Percentiles rank a stretch among this genome's conserved stretches.
phyloP scores from a whole-genome alignment of 2,888 invertebrate genomes.

The Dexiosoma caninum region DNA sequence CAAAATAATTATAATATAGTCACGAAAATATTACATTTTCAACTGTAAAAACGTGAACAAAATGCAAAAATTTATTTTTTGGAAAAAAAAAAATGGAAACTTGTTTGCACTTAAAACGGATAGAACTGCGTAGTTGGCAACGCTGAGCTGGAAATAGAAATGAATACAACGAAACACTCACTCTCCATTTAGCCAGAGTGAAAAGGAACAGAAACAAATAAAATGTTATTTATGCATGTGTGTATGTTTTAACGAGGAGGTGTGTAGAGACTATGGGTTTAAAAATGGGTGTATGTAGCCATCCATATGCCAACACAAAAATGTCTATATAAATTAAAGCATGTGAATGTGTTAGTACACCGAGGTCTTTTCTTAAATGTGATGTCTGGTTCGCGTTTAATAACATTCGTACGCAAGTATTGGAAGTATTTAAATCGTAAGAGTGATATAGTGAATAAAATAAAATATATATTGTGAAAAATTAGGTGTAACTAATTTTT shows the following conservation, averaged over 20 bases:
- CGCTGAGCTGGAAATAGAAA: constrained; percentile 21
- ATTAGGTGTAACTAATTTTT: background rate
- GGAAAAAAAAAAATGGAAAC: no score
- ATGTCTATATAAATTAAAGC: background rate
- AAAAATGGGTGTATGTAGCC: background rate
- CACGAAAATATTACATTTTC: no score
- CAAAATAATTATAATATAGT: no score
- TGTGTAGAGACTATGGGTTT: background rate
- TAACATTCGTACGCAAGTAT: constrained; percentile 56
- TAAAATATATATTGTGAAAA: background rate
- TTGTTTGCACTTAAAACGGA: no score
- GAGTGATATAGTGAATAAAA: background rate
- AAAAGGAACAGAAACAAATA: background rate
- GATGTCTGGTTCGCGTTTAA: constrained; percentile 44
- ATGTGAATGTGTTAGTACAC: background rate
- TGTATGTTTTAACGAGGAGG: background rate
- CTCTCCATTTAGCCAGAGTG: background rate
- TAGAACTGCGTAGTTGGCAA: no score
- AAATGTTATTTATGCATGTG: no score
- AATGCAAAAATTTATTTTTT: no score
- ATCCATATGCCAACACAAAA: background rate
- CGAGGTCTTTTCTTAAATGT: constrained; percentile 58
- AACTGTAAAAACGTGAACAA: no score
- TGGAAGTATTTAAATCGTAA: constrained; percentile 33
- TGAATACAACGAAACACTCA: background rate